Percentiles rank a stretch among this genome's conserved stretches.
Evolutionary conservation across 2,113 vertebrate species (phyloP).

Genomic region (Corythornis madagascariensis): DNA sequence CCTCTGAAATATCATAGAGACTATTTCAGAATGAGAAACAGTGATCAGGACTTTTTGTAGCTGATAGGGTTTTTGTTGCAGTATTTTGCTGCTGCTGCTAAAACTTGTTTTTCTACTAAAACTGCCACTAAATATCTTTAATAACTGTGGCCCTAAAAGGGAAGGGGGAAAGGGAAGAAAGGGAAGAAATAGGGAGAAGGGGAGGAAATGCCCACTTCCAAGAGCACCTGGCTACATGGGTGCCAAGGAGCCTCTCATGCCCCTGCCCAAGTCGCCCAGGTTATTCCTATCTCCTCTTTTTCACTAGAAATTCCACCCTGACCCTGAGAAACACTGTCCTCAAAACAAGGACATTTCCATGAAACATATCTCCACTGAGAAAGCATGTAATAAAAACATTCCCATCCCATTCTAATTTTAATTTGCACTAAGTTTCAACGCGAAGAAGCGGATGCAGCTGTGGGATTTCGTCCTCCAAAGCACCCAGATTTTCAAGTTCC

Average conservation of each 20-base stretch:
- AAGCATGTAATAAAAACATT: slow-evolving; percentile 42
- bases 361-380: not conserved
- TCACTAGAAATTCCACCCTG: not conserved
- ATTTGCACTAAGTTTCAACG: not conserved
- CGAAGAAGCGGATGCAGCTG: not conserved
- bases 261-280: not conserved
- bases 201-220: not conserved
- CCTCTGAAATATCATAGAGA: not conserved
- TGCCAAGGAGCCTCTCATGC: accelerated
- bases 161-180: not conserved
- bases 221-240: not conserved
- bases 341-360: slow-evolving; percentile 29
- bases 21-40: not conserved
- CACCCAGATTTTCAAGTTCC: not conserved
- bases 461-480: not conserved
- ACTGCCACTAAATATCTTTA: accelerated
- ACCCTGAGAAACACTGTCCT: slow-evolving; percentile 35
- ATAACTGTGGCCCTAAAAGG: not conserved
- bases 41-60: not conserved
- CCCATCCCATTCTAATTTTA: slow-evolving; percentile 60
- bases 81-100: not conserved
- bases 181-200: not conserved
- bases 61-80: not conserved
- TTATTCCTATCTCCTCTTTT: not conserved
- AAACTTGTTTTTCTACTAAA: no score